phyloP scores from a whole-genome alignment of 2,888 invertebrate species.

The Heliconius cydno region DNA sequence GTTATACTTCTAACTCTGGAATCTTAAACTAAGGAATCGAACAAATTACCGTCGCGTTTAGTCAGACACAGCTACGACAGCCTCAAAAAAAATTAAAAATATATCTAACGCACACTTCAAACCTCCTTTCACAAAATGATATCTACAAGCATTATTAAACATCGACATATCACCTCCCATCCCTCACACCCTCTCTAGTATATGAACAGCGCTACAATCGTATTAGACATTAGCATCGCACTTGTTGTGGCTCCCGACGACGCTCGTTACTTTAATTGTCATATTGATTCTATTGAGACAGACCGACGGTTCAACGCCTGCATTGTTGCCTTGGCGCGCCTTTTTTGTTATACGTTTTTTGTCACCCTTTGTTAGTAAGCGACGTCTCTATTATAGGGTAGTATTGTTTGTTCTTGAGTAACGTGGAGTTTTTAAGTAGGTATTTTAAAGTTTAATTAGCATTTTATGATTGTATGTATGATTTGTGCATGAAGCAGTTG shows the following conservation, averaged over 20 bases:
- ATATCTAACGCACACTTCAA: too few relatives aligned
- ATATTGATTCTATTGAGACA: conserved; percentile 47
- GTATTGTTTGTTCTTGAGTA: conserved; percentile 28
- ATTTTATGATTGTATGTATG: not conserved
- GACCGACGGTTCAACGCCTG: conserved; percentile 26
- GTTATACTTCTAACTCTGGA: too few relatives aligned
- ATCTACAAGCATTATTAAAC: not conserved
- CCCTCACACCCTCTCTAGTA: conserved; percentile 54
- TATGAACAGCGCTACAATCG: conserved; percentile 68
- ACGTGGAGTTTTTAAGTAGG: conserved; percentile 8
- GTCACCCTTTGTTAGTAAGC: conserved; percentile 27
- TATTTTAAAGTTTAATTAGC: conserved; percentile 10
- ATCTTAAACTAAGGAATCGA: not conserved
- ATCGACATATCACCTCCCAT: conserved; percentile 45
- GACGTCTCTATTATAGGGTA: not conserved
- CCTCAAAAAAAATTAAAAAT: too few relatives aligned
- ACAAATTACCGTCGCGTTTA: not conserved
- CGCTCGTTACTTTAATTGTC: conserved; percentile 48
- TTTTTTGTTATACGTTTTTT: conserved; percentile 31
- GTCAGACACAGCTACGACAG: not conserved
- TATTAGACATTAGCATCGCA: conserved; percentile 71
- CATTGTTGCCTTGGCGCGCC: conserved; percentile 18
- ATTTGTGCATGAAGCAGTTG: not conserved
- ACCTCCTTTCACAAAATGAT: not conserved
- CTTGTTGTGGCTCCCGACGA: conserved; percentile 52